Base-by-base conservation (phyloP, 1,140 invertebrate species). In the Lucilia cuprina region DNA sequence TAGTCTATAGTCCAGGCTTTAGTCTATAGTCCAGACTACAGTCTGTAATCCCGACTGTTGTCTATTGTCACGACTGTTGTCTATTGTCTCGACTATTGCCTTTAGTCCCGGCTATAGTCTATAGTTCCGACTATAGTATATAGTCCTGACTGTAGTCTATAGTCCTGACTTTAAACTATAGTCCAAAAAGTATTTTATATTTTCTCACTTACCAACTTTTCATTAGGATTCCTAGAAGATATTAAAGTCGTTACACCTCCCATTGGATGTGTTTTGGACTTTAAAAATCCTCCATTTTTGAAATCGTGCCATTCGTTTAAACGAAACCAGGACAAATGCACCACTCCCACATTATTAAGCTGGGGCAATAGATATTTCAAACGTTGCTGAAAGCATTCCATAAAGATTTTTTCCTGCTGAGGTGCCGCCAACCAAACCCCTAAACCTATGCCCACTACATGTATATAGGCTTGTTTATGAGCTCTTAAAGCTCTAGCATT, bases 271-370 rank as follows among this genome's bases (percentile, higher is more conserved):
- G 30, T 60, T 78, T 82, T 49, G 5, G 83, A 85, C 12, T 83
- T 75, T 50, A 86, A 74, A 5, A 85, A 80, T 13, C 83, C 83
- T 30, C 84, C 83, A 80, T 86, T 65, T 83, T 85, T 83, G 47
- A 86, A 83, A 55, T 85, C 78, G 2, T 30, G 74, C 41, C 74
- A 86, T 21, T 82, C 82, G 19, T 50, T 82, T 49, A 82, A n/a
- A 4, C 84, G 21, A 74, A 88, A 86, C 82, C 86, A 87, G 25
- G 87, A 85, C 47, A 88, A 87, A 83, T 86, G 77, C 9, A 87
- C 82, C 13, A 86, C 85, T 4, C 83, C 83, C 9, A 88, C 80
- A 50, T 86, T 80, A 19, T 82, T 34, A 50, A 88, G 83, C 70
- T 85, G 75, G 10, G 84, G 70, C 25, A 85, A 60, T 13, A 88